Conservation (phyloP, 2,888 invertebrate species). For the Drosophila nigricruria region DNA sequence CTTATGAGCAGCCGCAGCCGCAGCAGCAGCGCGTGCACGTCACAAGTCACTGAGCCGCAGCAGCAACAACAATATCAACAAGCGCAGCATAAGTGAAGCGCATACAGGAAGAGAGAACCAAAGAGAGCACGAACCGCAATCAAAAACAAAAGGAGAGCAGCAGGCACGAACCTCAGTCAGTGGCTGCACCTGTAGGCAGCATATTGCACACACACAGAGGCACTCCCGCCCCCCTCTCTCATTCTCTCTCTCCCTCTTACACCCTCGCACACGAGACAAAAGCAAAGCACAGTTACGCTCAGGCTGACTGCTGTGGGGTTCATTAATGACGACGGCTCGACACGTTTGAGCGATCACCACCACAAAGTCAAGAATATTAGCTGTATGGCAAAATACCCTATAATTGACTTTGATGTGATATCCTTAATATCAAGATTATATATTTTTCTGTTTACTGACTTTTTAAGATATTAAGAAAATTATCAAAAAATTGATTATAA, state of each 20-base stretch:
- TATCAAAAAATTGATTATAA: neutral
- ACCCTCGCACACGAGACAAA: constrained; percentile 49
- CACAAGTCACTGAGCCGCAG: constrained; percentile 79
- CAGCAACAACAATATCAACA: constrained; percentile 42
- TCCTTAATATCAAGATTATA: no score
- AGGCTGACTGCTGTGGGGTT: constrained; percentile 60
- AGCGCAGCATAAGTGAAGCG: constrained; percentile 71
- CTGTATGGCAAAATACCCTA: constrained; percentile 8
- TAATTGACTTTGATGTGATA: no score
- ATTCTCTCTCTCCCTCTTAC: constrained; percentile 8
- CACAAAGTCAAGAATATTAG: constrained; percentile 6
- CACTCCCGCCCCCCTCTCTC: constrained; percentile 2
- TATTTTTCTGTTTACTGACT: no score
- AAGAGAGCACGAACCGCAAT: constrained; percentile 47
- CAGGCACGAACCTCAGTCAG: constrained; percentile 61
- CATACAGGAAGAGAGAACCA: constrained; percentile 30
- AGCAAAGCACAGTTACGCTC: constrained; percentile 78
- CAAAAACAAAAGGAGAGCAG: constrained; percentile 68
- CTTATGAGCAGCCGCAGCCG: constrained; percentile 76
- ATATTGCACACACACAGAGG: constrained; percentile 44
- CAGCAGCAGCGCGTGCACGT: constrained; percentile 67
- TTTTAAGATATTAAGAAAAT: neutral
- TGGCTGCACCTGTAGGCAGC: constrained; percentile 76
- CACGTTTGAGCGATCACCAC: constrained; percentile 77
- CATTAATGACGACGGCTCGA: constrained; percentile 76